Conservation (phyloP, 2,113 vertebrate genomes). For the Xiphorhynchus elegans region DNA sequence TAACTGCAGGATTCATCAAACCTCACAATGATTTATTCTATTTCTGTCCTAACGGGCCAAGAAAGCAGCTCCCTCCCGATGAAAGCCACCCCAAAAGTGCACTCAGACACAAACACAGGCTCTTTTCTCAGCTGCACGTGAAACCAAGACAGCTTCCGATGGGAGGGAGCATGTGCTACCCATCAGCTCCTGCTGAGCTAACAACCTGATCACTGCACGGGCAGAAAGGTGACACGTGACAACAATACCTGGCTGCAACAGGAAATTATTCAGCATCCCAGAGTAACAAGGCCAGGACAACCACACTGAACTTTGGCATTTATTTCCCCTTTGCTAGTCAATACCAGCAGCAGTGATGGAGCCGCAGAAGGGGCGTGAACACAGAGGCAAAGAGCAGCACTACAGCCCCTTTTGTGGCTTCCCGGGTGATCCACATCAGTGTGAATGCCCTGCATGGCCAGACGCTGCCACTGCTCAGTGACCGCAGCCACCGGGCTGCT, state of each 20-base stretch:
- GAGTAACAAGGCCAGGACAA: not conserved
- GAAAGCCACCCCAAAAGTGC: not conserved
- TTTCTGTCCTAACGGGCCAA: not conserved
- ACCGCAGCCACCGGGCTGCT: not conserved
- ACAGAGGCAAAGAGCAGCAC: rapidly evolving
- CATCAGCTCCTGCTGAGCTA: not conserved
- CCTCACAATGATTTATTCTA: not conserved
- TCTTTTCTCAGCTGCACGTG: rapidly evolving
- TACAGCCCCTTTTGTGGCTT: not conserved
- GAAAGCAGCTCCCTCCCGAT: not conserved
- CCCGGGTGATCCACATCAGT: too few species aligned
- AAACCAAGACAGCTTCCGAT: not conserved
- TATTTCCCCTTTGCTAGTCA: not conserved
- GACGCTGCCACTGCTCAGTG: not conserved
- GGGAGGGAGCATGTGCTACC: not conserved
- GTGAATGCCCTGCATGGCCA: too few species aligned
- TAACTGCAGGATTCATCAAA: not conserved
- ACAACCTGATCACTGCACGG: not conserved
- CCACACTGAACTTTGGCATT: not conserved
- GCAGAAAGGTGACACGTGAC: not conserved
- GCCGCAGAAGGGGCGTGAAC: not conserved
- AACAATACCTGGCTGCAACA: not conserved
- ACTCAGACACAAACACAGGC: not conserved
- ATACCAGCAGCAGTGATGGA: not conserved
- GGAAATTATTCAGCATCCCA: not conserved